Conservation (phyloP, 2,888 invertebrate genomes). For the Melanostoma scalare region DNA sequence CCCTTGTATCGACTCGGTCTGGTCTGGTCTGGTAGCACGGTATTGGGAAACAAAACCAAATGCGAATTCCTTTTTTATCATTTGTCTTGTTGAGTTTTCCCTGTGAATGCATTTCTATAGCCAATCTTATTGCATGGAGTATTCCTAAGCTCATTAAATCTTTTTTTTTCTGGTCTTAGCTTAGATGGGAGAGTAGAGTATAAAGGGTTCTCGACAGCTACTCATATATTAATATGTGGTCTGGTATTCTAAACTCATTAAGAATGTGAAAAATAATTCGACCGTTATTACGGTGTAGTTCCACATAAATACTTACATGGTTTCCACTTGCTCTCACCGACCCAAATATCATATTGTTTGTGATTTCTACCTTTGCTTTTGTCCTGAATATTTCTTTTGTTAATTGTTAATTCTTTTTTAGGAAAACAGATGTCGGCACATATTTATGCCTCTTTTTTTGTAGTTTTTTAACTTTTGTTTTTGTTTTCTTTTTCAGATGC, state of each 20-base stretch:
- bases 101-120: slow-evolving; percentile 54
- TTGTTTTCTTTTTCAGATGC: slow-evolving; percentile 77
- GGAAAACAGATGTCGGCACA: background rate
- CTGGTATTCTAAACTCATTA: slow-evolving; percentile 24
- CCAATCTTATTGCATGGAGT: slow-evolving; percentile 49
- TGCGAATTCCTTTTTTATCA: slow-evolving; percentile 44
- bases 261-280: slow-evolving; percentile 40
- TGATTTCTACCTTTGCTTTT: slow-evolving; percentile 31
- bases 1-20: slow-evolving; percentile 13
- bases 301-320: slow-evolving; percentile 63
- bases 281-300: slow-evolving; percentile 45
- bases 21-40: background rate
- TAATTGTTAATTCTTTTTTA: slow-evolving; percentile 14
- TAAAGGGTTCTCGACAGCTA: slow-evolving; percentile 1
- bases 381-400: slow-evolving; percentile 25
- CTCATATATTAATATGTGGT: background rate
- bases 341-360: slow-evolving; percentile 46
- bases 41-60: slow-evolving; percentile 40
- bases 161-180: slow-evolving; percentile 19
- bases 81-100: slow-evolving; percentile 61
- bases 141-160: slow-evolving; percentile 69
- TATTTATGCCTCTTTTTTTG: slow-evolving; percentile 1
- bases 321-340: slow-evolving; percentile 66
- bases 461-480: slow-evolving; percentile 8
- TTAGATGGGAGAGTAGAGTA: slow-evolving; percentile 24